Conservation (phyloP, 30 jellyfish, hydroid and myxozoan species). For the Hydractinia echinata region DNA sequence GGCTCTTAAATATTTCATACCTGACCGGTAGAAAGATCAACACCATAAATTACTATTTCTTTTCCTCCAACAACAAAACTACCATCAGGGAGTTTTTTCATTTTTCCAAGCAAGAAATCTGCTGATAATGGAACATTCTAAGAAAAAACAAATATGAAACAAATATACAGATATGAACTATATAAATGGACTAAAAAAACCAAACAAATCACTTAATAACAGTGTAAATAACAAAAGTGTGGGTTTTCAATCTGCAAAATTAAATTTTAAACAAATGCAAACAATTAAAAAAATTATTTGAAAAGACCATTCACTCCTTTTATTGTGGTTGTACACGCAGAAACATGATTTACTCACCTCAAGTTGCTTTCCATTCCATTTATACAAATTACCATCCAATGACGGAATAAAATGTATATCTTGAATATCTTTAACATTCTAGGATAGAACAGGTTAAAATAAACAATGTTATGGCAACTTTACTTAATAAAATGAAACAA, state of each 20-base stretch:
- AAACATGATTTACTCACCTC: slow-evolving; percentile 42
- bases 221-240: too few relatives aligned
- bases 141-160: background rate
- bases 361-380: slow-evolving; percentile 58
- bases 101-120: slow-evolving; percentile 61
- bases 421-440: slow-evolving; percentile 52
- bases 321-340: too few relatives aligned
- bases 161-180: background rate
- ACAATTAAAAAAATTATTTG: too few relatives aligned
- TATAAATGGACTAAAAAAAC: too few relatives aligned
- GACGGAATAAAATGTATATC: slow-evolving; percentile 78
- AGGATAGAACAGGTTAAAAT: background rate
- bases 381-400: slow-evolving; percentile 70
- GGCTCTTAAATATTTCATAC: slow-evolving; percentile 31
- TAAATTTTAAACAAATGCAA: too few relatives aligned
- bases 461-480: background rate
- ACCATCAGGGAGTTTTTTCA: slow-evolving; percentile 79
- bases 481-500: background rate
- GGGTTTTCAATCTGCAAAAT: too few relatives aligned
- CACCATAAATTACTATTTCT: slow-evolving; percentile 66
- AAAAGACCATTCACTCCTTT: too few relatives aligned
- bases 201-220: too few relatives aligned
- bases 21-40: slow-evolving; percentile 81
- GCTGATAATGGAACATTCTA: slow-evolving; percentile 86
- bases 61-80: slow-evolving; percentile 79